These are phyloP conservation scores for Rhodinocichla rosea DNA, from an alignment of 2,113 vertebrate species.

Conservation along the genomic window DNA sequence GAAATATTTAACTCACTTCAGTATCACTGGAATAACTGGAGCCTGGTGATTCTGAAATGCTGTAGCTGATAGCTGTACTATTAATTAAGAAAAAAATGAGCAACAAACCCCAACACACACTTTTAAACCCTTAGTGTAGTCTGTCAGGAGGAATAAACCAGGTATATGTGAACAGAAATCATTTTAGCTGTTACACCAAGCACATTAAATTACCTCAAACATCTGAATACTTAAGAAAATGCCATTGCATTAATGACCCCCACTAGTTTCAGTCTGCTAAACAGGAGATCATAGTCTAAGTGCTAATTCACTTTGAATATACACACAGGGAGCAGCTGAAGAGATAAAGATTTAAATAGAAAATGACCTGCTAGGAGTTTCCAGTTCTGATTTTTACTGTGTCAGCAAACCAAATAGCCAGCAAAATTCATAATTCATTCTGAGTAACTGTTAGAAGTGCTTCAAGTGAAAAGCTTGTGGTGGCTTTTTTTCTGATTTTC, in stretches of 20 bases:
- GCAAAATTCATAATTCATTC: background rate
- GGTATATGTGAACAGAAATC: background rate
- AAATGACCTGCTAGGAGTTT: background rate
- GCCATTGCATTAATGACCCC: background rate
- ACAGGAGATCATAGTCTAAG: background rate
- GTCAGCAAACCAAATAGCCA: background rate
- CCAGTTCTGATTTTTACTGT: background rate
- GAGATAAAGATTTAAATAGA: slow-evolving; percentile 1
- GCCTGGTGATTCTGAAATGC: background rate
- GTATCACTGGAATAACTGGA: background rate
- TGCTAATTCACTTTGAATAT: background rate
- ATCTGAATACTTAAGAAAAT: background rate
- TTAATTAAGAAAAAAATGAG: background rate
- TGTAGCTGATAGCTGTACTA: background rate
- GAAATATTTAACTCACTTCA: background rate
- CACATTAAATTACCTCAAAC: background rate
- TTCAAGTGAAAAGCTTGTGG: background rate
- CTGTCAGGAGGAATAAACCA: background rate
- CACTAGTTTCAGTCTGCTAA: background rate
- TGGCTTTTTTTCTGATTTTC: background rate
- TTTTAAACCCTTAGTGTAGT: background rate
- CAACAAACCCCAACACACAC: background rate
- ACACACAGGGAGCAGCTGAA: background rate
- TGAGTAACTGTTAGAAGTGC: background rate
- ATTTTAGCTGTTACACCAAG: background rate